phyloP scores from a whole-genome alignment of 2,797 vertebrate species.

The Balearica regulorum region DNA sequence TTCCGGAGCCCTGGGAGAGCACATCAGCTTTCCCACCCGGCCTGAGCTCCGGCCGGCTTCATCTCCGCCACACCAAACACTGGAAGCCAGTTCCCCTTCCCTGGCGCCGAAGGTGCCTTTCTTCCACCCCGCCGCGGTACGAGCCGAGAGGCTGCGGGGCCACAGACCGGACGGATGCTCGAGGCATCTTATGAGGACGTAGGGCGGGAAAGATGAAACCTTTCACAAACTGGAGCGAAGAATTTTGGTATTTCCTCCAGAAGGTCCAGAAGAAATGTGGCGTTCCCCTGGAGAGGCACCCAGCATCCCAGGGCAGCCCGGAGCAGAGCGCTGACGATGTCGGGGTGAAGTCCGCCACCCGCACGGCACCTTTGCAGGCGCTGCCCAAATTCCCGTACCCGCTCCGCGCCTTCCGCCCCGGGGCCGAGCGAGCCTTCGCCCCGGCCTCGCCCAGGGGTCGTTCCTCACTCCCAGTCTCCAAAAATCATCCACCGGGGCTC shows the following conservation, averaged over 20 bases:
- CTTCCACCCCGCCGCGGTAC: fast-evolving
- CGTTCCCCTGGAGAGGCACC: not conserved
- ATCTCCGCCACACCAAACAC: not conserved
- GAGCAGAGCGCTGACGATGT: fast-evolving
- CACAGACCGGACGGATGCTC: fast-evolving
- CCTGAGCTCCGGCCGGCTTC: fast-evolving
- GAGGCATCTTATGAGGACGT: fast-evolving
- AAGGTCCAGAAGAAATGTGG: not conserved
- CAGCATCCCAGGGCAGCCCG: not conserved
- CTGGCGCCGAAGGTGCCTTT: not conserved
- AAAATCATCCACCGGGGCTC: fast-evolving
- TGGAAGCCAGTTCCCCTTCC: too few relatives aligned
- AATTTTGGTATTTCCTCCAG: not conserved
- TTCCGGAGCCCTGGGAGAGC: not conserved
- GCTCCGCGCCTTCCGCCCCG: not conserved
- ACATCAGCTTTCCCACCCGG: not conserved
- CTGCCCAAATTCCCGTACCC: not conserved
- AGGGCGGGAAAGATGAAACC: not conserved
- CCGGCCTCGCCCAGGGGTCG: fast-evolving
- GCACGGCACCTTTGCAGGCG: fast-evolving
- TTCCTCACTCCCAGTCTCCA: too few relatives aligned
- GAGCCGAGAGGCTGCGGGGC: not conserved
- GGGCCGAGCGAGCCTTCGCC: not conserved
- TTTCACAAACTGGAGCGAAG: not conserved
- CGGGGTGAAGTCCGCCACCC: not conserved